These are phyloP conservation scores for Lacanobia wlatinum DNA, from an alignment of 2,888 invertebrate genomes.

Conservation along the genomic window DNA sequence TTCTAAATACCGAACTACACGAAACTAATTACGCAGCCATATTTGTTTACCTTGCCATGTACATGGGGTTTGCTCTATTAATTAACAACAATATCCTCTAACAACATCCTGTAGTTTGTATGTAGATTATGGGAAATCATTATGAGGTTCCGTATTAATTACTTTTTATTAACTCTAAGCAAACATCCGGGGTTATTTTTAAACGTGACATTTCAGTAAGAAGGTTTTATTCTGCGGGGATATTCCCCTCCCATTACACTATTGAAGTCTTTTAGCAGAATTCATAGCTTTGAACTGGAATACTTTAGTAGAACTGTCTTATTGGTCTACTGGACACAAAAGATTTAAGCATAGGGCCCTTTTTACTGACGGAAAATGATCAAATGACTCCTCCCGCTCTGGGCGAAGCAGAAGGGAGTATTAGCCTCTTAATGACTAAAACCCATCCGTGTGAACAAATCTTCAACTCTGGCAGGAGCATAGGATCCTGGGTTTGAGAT, in stretches of 20 bases:
- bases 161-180: not conserved
- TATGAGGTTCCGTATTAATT: constrained; percentile 21
- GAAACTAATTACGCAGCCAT: constrained; percentile 34
- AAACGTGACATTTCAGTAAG: not conserved
- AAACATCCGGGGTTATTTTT: not conserved
- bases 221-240: not conserved
- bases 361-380: no score
- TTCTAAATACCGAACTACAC: constrained; percentile 31
- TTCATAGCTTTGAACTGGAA: no score
- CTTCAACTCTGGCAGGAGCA: no score
- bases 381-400: no score
- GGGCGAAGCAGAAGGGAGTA: no score
- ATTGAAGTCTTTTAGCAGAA: no score
- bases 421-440: no score
- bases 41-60: constrained; percentile 36
- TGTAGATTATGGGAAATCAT: constrained; percentile 5
- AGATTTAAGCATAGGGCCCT: not conserved
- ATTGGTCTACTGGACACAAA: not conserved
- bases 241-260: not conserved
- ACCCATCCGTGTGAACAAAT: no score
- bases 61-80: constrained; percentile 36
- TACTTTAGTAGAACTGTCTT: no score
- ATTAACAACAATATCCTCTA: constrained; percentile 41
- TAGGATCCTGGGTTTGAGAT: no score
- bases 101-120: constrained; percentile 27